These are phyloP conservation scores for Macrobrachium nipponense DNA, from an alignment of 1,140 invertebrate species.

Conservation along the genomic window DNA sequence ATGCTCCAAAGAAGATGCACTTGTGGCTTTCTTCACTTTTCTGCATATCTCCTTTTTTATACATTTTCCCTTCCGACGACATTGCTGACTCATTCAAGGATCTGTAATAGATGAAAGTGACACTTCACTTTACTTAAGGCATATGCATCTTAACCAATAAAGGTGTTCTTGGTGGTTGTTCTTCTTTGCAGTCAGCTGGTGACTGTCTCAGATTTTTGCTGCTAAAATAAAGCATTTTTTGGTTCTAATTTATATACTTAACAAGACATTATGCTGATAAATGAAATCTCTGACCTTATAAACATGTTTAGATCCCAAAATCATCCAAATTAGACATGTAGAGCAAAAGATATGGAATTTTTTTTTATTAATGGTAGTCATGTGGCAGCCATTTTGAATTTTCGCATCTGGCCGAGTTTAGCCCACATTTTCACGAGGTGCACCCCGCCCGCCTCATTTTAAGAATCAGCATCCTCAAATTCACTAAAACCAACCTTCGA, in stretches of 20 bases:
- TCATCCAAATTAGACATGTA: too few relatives aligned
- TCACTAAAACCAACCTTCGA: too few relatives aligned
- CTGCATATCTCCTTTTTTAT: background rate
- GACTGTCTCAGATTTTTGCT: background rate
- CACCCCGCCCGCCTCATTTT: too few relatives aligned
- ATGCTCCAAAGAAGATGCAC: conserved; percentile 2
- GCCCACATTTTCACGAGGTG: too few relatives aligned
- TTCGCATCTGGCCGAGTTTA: too few relatives aligned
- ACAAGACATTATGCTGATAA: background rate
- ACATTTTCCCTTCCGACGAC: background rate
- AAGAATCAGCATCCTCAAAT: too few relatives aligned
- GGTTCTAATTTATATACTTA: background rate
- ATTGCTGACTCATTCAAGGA: conserved; percentile 3
- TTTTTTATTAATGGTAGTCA: too few relatives aligned
- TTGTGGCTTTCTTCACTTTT: background rate
- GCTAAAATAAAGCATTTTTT: background rate
- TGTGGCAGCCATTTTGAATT: too few relatives aligned
- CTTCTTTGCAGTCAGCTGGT: background rate
- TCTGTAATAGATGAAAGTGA: conserved; percentile 1
- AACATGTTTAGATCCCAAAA: too few relatives aligned
- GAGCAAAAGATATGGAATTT: too few relatives aligned
- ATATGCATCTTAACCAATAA: background rate
- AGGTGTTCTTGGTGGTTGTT: background rate
- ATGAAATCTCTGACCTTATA: background rate
- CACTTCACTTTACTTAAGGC: background rate